Evolutionary conservation across 2,888 invertebrate genomes (phyloP), one percentile per base, ranked within the genome.

Genomic region (Drymonia ruficornis): DNA sequence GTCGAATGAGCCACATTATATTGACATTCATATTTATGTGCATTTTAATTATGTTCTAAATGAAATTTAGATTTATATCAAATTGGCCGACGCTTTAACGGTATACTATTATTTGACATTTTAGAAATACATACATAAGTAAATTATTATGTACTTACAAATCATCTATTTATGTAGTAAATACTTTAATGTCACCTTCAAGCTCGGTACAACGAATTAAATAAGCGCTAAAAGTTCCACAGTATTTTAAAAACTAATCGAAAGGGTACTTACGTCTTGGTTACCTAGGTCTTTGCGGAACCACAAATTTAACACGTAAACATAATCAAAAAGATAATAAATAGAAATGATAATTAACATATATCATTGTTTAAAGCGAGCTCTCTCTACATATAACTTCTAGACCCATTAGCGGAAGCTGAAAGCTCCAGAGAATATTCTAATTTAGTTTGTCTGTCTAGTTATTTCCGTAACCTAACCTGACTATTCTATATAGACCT

Each of bases 391-490:
- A 43, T 45, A 55, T 56, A 68, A 72, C 70, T 73, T 72, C 65
- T 69, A 79, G 81, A 70, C 63, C 67, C 78, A 79, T 82, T 79
- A 85, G 77, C 78, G 76, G 80, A 82, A 86, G 79, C 80, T 83
- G 74, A 75, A 84, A 84, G 69, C 85, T 82, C 83, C 72, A 76
- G 83, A 81, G 84, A 85, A 78, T 86, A 87, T 85, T 89, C 86
- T 88, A 89, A 91, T 87, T 90, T 86, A 80, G 85, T 84, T 81
- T 79, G 84, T 83, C 82, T 81, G 81, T 85, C 81, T 87, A 84
- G 88, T 86, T 89, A 87, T 89, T 87, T 86, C 83, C 84, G 87
- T 87, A 76, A 67, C 63, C 59, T 67, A 72, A 76, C 70, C 65
- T 71, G 72, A 62, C 90, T 84, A 85, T 60, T 74, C 65, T 59